These are phyloP conservation scores for Mylabris phalerata DNA, from an alignment of 1,140 invertebrate genomes.

Conservation along the genomic window DNA sequence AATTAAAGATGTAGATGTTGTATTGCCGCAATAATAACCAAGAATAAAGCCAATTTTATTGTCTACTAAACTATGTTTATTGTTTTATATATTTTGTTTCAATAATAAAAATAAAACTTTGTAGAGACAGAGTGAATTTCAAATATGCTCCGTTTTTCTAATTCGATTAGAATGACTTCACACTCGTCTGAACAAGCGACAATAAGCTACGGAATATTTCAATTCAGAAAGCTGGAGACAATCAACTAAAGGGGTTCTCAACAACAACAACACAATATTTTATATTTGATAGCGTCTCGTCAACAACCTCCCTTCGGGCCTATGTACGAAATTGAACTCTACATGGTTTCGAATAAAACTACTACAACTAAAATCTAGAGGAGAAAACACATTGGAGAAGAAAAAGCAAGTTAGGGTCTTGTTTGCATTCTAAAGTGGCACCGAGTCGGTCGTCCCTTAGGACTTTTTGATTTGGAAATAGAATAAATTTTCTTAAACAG, in stretches of 20 bases:
- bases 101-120: too few species aligned
- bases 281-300: slow-evolving; percentile 20
- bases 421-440: slow-evolving; percentile 21
- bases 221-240: neutral
- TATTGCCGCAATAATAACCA: slow-evolving; percentile 3
- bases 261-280: slow-evolving; percentile 9
- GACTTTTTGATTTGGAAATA: slow-evolving; percentile 22
- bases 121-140: too few species aligned
- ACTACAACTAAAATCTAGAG: too few species aligned
- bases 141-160: too few species aligned
- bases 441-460: slow-evolving; percentile 14
- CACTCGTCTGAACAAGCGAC: neutral
- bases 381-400: neutral
- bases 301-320: slow-evolving; percentile 14
- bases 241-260: slow-evolving; percentile 3
- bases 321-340: slow-evolving; percentile 18
- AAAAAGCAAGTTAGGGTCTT: slow-evolving; percentile 21
- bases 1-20: neutral
- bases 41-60: neutral
- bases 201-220: neutral
- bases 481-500: slow-evolving; percentile 17
- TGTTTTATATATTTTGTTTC: too few species aligned
- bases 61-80: too few species aligned
- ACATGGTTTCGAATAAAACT: too few species aligned
- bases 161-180: too few species aligned